Base-by-base conservation (phyloP, 1,140 invertebrate genomes). In the Hylaeus anthracinus region DNA sequence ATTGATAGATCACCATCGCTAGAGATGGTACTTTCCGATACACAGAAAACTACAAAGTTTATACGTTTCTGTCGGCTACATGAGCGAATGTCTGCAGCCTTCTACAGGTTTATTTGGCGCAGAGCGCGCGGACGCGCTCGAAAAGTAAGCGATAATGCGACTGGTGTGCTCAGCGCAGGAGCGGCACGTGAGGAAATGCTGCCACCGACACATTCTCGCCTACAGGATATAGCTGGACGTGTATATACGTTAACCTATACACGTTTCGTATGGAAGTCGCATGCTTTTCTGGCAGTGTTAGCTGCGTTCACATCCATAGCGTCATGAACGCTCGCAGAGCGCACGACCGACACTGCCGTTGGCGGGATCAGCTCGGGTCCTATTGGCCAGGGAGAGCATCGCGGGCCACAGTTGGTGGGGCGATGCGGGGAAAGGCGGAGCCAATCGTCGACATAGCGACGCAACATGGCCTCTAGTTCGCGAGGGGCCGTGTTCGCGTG, bases 381-480 rank as follows among this genome's bases (percentile, higher is more conserved):
- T 26, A 72, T 78, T 73, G 79, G 60, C n/a, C 61, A 45, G 76
- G 63, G 39, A 64, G 65, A 72, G 39, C 26, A 63, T 67, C 63
- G 12, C 14, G 48, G 55, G 1, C 75, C 63, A 5, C 43, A 1
- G 79, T 79, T 77, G 76, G 83, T 48, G 75, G 70, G 79, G 80
- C 56, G 67, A 2, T 61, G 53, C 41, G 53, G 66, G 71, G 76
- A 66, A 51, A 12, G 82, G 78, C 76, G 55, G 85, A 82, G 81
- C 83, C 75, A 77, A 80, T 83, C 84, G 79, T 82, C 80, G 76
- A 72, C 81, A 79, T 69, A 71, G 71, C 67, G 64, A 51, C 66
- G 73, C 86, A 90, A 90, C 82, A 90, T 90, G 88, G 88, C 88
- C 74, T 61, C 85, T 85, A 90, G 88, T 90, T 87, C 65, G 83